Evolutionary conservation across 2,888 invertebrate genomes (phyloP), one percentile per base, ranked within the genome.

Genomic region (Cenopis cana): DNA sequence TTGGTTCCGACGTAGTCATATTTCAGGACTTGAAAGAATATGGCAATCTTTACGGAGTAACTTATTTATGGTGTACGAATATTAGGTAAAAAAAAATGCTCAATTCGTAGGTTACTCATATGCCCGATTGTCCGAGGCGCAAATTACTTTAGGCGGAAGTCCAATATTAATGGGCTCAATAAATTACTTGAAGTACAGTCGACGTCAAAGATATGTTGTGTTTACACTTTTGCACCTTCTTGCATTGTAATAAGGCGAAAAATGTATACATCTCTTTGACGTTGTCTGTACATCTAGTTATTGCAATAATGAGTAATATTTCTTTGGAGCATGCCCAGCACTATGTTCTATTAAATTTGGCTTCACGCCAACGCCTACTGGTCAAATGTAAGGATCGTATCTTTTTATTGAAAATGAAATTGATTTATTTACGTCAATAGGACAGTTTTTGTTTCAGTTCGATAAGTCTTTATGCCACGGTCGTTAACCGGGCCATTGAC

Each of bases 261-360:
- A n/a, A n/a, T n/a, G n/a, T n/a, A n/a, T n/a, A n/a, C n/a, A n/a
- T n/a, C n/a, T n/a, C n/a, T n/a, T n/a, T n/a, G n/a, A n/a, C n/a
- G n/a, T n/a, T n/a, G n/a, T n/a, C n/a, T n/a, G n/a, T n/a, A 70
- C 54, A 54, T 56, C 24, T 66, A 61, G 46, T 66, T 36, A 70
- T 66, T 67, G 61, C 50, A 50, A 61, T 61, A 71, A 71, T 56
- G 17, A 50, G 41, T 61, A 67, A 60, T 71, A 71, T 61, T 67
- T 46, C 33, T 60, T 71, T 67, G 71, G 71, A 67, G 61, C 50
- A 17, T 71, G 14, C 57, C 66, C 71, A 71, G 56, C 17, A 12
- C 14, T 55, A 36, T 66, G 65, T 70, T 61, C 49, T 41, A 55
- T 36, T 56, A 29, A 24, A 68, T n/a, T 52, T 68, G 71, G 71